Evolutionary conservation across 35 echinoderm and acorn worm species (phyloP).

Genomic region (Holothuria glaberrima): DNA sequence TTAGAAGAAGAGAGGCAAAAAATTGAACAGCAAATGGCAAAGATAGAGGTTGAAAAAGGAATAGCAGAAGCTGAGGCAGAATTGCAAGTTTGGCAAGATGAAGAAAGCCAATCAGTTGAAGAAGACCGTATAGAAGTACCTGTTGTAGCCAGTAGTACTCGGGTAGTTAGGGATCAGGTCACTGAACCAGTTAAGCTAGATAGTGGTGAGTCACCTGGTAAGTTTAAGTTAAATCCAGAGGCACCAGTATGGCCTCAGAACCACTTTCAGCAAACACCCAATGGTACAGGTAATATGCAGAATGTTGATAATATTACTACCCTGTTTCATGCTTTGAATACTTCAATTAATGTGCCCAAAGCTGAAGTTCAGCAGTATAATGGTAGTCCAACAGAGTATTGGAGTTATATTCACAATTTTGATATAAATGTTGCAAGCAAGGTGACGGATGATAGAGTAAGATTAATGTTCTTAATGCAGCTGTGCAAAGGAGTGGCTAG

Average conservation of each 20-base stretch:
- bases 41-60: constrained; percentile 3
- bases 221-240: background rate
- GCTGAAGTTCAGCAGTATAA: constrained; percentile 33
- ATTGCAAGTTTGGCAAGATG: background rate
- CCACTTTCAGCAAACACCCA: background rate
- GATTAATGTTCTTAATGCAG: background rate
- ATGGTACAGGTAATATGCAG: background rate
- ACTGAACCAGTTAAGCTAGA: background rate
- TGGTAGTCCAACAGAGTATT: constrained; percentile 62
- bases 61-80: background rate
- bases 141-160: background rate
- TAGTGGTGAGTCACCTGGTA: background rate
- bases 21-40: background rate
- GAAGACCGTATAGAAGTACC: background rate
- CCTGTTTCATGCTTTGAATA: constrained; percentile 30
- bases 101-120: background rate
- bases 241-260: background rate
- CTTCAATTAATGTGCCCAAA: constrained; percentile 63
- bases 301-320: background rate
- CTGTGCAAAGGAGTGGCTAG: background rate
- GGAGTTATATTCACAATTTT: constrained; percentile 56
- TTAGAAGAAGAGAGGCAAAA: constrained; percentile 1
- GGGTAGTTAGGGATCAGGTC: background rate
- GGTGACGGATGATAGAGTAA: background rate
- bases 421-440: constrained; percentile 32